A percentile compares a stretch with the other conserved stretches of the same genome.
Evolutionary conservation across 2,888 invertebrate genomes (phyloP).

Genomic region (Hemistola chrysoprasaria): DNA sequence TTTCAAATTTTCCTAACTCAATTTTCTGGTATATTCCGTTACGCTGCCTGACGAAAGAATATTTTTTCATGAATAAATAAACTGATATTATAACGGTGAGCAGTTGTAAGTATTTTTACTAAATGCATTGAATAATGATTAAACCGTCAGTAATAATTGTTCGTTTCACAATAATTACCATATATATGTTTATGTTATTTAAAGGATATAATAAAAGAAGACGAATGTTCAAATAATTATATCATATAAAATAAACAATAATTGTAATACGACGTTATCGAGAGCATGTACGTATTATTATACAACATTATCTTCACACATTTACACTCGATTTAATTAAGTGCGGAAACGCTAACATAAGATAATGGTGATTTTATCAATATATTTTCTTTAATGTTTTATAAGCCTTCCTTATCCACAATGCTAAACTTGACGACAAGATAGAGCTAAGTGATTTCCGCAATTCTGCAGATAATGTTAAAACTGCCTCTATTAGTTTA

Average conservation of each 20-base stretch:
- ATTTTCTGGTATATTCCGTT: slow-evolving; percentile 5
- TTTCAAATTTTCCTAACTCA: slow-evolving; percentile 21
- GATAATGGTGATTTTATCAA: slow-evolving; percentile 2
- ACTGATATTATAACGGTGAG: no score
- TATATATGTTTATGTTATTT: no score
- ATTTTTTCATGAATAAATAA: no score
- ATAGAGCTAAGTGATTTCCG: slow-evolving; percentile 5
- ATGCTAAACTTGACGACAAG: slow-evolving; percentile 9
- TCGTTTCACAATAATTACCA: no score
- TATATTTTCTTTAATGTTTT: slow-evolving; percentile 4
- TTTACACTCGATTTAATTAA: slow-evolving; percentile 13
- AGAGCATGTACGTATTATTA: slow-evolving; percentile 12
- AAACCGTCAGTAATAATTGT: no score
- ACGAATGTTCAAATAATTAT: slow-evolving; percentile 37
- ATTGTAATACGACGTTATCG: slow-evolving; percentile 27
- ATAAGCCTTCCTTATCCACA: slow-evolving; percentile 7
- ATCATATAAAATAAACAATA: slow-evolving; percentile 47
- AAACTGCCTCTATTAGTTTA: no score
- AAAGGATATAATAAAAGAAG: slow-evolving; percentile 31
- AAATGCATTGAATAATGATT: no score
- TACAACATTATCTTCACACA: slow-evolving; percentile 14
- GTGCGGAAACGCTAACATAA: slow-evolving; percentile 21
- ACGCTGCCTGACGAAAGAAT: no score
- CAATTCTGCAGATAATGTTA: no score
- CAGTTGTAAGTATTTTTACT: no score